Base-by-base conservation (phyloP, 2,888 invertebrate species). In the Synanthedon formicaeformis region DNA sequence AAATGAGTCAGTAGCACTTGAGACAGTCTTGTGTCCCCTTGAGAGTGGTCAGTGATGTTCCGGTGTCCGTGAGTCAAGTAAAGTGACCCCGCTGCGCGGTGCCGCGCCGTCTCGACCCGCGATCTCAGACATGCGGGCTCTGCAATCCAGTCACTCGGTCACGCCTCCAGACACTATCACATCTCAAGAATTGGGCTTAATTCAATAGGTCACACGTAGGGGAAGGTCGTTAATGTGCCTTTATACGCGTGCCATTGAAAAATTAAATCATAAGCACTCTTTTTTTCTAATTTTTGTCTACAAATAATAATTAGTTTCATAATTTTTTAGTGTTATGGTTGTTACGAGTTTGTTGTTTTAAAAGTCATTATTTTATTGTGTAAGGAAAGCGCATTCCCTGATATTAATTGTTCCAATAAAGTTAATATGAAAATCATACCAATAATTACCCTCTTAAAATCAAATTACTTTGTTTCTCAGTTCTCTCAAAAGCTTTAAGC, bases 51-150 rank as follows among this genome's bases (percentile, higher is more conserved):
- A 80, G 74, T 71, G 62, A 65, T 60, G 60, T 54, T 55, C 55
- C 55, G 52, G 54, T 69, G 75, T 34, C 10, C 72, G 60, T 72
- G 68, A 72, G 58, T 50, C 52, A 34, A 34, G 34, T 34, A 34
- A 34, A 34, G 34, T 34, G 34, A 34, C 34, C 34, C 34, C 10
- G 34, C 34, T 6, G 34, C 56, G 56, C 51, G 73, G 69, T 71
- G 78, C 68, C 82, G 67, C 60, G 75, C 80, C 63, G 85, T 84
- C 84, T 82, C 69, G 40, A 11, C 41, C 23, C 50, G 11, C 51
- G 57, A 54, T 27, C 41, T 48, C 51, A 55, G 57, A 56, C 61
- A 49, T 71, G 69, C 69, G 69, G 69, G 69, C 58, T 40, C 4
- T 23, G 34, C 34, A 2, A 34, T 34, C 34, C 10, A 40, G 48